Base-by-base conservation (phyloP, 2,797 vertebrate species). In the Staurois parvus region DNA sequence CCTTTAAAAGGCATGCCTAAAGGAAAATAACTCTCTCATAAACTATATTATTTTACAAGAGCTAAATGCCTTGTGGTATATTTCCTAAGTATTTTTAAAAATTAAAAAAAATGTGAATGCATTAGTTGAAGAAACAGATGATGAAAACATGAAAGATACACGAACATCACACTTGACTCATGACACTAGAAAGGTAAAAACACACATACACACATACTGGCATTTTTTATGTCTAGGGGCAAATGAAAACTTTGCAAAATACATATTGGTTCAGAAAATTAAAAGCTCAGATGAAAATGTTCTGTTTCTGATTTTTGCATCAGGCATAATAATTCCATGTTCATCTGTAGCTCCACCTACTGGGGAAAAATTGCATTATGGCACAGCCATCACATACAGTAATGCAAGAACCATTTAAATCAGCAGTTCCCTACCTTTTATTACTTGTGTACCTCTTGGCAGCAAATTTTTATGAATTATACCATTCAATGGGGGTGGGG, bases 1-100 rank as follows among this genome's bases (percentile, higher is more conserved):
- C 93, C 89, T 91, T 93, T 92, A 91, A 94, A 94, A 91, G 90
- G 87, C 89, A 79, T 72, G 86, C 87, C 37, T 91, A 88, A 84
- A 85, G 89, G 88, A 32, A 79, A 94, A 95, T n/a, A 93, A 93
- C 92, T 91, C 88, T 91, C 88, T 90, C 91, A 91, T 92, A 92
- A 93, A 91, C 90, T 92, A 92, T 92, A 92, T 91, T 91, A 88
- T 90, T 90, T 93, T 93, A 91, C 85, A 89, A 90, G 52, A 90
- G 69, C 26, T 81, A 59, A 62, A 42, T 28, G 34, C 32, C 32
- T 29, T 24, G 56, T 66, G 72, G 66, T 81, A 52, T 29, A 19
- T 72, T 81, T 74, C 3, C 80, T 32, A 64, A 70, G 45, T 32
- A 34, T 40, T 77, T 62, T 81, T 66, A 13, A 15, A 28, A 72